Evolutionary conservation across 2,797 vertebrate species (phyloP).

Genomic region (Geotrypetes seraphini): DNA sequence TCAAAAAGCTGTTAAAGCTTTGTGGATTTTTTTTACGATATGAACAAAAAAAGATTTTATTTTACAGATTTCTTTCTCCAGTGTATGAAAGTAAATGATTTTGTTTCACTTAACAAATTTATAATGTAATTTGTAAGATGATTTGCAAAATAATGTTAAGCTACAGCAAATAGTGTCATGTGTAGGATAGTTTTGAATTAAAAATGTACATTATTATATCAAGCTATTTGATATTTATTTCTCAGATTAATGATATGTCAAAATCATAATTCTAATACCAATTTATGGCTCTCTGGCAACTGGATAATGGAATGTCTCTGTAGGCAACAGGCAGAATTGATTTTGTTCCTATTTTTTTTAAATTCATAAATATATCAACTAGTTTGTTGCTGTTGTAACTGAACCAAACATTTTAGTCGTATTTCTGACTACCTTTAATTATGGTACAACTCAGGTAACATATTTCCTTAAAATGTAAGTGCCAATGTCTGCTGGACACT

Average conservation of each 20-base stretch:
- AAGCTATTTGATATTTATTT: slow-evolving; percentile 55
- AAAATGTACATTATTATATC: slow-evolving; percentile 47
- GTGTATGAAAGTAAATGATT: slow-evolving; percentile 22
- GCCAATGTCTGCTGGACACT: slow-evolving; percentile 1
- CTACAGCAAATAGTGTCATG: slow-evolving; percentile 33
- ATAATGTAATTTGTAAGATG: slow-evolving; percentile 33
- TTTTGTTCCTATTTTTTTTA: slow-evolving; percentile 51
- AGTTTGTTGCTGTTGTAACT: slow-evolving; percentile 39
- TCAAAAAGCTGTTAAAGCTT: not conserved
- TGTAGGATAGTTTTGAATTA: slow-evolving; percentile 44
- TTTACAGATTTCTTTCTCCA: slow-evolving; percentile 21
- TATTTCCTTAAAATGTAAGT: slow-evolving; percentile 32
- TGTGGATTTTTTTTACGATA: slow-evolving; percentile 6
- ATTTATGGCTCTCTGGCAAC: slow-evolving; percentile 46
- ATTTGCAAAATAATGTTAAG: slow-evolving; percentile 42
- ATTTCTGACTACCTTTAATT: slow-evolving; percentile 34
- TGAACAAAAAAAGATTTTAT: slow-evolving; percentile 25
- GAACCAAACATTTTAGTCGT: slow-evolving; percentile 43
- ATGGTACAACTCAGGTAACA: slow-evolving; percentile 22
- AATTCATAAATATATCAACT: slow-evolving; percentile 48
- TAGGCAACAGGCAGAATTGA: slow-evolving; percentile 46
- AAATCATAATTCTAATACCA: slow-evolving; percentile 52
- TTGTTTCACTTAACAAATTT: slow-evolving; percentile 29
- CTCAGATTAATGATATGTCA: slow-evolving; percentile 57
- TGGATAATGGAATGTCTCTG: slow-evolving; percentile 39